These are phyloP conservation scores for Drosophila takahashii DNA, from an alignment of 1,140 invertebrate species.

Conservation along the genomic window DNA sequence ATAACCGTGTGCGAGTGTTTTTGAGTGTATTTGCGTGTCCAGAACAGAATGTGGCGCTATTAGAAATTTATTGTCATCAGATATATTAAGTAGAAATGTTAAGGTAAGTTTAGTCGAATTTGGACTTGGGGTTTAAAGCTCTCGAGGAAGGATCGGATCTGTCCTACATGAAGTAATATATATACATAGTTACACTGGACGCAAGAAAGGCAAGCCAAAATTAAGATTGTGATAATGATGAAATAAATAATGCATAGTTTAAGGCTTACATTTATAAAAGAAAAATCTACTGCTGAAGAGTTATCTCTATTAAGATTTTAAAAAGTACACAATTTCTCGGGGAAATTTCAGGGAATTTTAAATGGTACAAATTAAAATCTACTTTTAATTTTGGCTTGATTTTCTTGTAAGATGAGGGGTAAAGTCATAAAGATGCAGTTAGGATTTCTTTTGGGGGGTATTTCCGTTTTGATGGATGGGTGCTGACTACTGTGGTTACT, in stretches of 20 bases:
- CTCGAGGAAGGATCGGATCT: neutral
- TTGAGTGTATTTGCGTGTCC: constrained; percentile 40
- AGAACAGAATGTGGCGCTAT: constrained; percentile 45
- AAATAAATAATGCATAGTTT: no score
- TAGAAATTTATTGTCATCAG: constrained; percentile 28
- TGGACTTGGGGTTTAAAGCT: neutral
- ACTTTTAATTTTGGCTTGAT: neutral
- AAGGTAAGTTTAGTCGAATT: neutral
- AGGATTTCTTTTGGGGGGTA: neutral
- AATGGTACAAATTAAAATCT: no score
- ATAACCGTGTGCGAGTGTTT: constrained; percentile 37
- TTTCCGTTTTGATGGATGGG: neutral
- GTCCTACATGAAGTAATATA: neutral
- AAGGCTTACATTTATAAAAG: no score
- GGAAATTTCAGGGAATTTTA: no score
- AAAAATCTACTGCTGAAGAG: no score
- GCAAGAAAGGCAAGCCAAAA: constrained; percentile 1
- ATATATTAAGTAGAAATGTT: constrained; percentile 1
- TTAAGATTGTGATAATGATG: neutral
- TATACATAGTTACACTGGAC: constrained; percentile 2
- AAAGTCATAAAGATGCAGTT: neutral
- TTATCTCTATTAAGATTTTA: no score
- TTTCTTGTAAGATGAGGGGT: neutral
- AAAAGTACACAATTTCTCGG: no score
- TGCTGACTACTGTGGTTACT: constrained; percentile 35